Percentiles rank a stretch among this genome's conserved stretches.
Evolutionary conservation across 2,113 vertebrate genomes (phyloP).

Genomic region (Cercopithecus mona): DNA sequence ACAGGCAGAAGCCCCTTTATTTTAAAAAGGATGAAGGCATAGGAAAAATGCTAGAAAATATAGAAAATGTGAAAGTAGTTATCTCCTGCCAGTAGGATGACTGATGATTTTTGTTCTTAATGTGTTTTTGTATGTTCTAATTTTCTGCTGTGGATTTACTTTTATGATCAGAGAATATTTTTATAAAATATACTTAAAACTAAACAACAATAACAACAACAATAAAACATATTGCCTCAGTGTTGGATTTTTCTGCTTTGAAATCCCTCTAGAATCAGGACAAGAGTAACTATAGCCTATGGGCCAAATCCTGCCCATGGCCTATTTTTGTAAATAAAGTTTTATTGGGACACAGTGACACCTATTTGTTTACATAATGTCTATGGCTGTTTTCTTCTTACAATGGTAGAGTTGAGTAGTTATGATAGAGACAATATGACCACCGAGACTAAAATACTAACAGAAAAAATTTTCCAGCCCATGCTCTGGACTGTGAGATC

Average conservation of each 20-base stretch:
- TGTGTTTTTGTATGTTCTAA: not conserved
- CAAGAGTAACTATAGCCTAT: not conserved
- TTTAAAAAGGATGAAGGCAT: not conserved
- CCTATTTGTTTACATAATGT: not conserved
- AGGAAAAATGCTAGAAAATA: not conserved
- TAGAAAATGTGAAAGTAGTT: not conserved
- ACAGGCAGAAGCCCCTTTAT: not conserved
- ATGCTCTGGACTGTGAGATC: not conserved
- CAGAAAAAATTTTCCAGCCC: not conserved
- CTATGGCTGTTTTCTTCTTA: not conserved
- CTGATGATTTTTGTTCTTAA: not conserved
- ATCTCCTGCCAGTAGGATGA: not conserved
- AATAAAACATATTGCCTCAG: not conserved
- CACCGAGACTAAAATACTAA: not conserved
- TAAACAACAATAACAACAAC: too few species aligned
- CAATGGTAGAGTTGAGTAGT: not conserved
- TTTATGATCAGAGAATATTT: not conserved
- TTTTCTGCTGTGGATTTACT: not conserved
- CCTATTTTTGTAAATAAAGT: constrained; percentile 13
- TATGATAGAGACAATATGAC: not conserved
- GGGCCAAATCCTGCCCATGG: not conserved
- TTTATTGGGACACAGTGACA: not conserved
- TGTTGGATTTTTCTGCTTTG: not conserved
- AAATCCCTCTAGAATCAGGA: not conserved
- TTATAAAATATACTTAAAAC: not conserved